Evolutionary conservation across 2,888 invertebrate species (phyloP).

Genomic region (Erebia aethiops): DNA sequence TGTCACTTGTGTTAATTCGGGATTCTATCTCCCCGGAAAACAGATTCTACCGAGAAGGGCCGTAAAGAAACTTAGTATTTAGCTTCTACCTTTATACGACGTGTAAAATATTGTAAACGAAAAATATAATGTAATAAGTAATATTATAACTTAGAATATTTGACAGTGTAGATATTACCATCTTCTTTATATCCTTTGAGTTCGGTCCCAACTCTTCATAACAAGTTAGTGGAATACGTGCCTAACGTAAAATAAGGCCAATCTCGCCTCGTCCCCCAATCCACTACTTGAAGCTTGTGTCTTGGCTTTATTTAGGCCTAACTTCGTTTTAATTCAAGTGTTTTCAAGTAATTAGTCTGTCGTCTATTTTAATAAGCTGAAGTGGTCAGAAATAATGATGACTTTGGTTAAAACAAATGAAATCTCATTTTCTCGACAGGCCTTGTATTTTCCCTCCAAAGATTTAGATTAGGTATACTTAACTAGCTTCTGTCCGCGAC

Average conservation of each 20-base stretch:
- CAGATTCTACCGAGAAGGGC: no score
- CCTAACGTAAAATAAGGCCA: conserved; percentile 51
- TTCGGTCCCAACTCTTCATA: conserved; percentile 47
- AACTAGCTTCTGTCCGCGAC: background rate
- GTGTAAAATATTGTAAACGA: background rate
- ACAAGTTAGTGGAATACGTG: conserved; percentile 52
- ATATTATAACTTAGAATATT: conserved; percentile 27
- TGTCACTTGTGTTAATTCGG: no score
- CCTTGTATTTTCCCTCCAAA: background rate
- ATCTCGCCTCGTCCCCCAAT: conserved; percentile 41
- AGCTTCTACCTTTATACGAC: no score
- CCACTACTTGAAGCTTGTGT: conserved; percentile 31
- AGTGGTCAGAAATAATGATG: background rate
- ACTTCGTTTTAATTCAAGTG: conserved; percentile 23
- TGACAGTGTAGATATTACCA: conserved; percentile 22
- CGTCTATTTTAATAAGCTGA: conserved; percentile 7
- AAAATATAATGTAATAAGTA: background rate
- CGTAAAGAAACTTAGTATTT: no score
- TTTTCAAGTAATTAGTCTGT: conserved; percentile 25
- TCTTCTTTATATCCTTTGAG: conserved; percentile 39
- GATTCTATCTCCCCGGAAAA: no score
- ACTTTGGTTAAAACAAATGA: background rate
- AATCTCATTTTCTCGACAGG: background rate
- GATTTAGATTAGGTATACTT: background rate
- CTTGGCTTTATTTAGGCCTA: conserved; percentile 32